Percentiles rank a stretch among this genome's conserved stretches.
These are phyloP conservation scores for Gambusia holbrooki DNA, from an alignment of 2,113 vertebrate genomes.

Conservation along the genomic window DNA sequence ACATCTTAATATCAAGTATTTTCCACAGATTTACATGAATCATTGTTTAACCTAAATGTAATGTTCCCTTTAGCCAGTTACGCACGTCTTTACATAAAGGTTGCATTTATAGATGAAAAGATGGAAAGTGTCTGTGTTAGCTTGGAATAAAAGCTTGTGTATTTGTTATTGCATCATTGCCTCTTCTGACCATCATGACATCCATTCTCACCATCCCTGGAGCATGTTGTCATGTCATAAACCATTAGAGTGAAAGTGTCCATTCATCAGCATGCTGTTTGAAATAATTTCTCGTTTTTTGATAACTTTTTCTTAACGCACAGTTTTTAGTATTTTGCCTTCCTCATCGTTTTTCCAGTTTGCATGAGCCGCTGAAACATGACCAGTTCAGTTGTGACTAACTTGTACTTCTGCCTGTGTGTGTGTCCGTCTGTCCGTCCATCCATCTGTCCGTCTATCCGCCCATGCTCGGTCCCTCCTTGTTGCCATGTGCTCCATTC, in stretches of 20 bases:
- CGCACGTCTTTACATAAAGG: background rate
- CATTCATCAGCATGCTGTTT: conserved; percentile 25
- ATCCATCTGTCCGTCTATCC: conserved; percentile 26
- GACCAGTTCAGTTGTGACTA: conserved; percentile 60
- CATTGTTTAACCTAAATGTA: background rate
- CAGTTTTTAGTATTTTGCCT: conserved; percentile 22
- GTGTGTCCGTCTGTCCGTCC: conserved; percentile 11
- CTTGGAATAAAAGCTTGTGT: background rate
- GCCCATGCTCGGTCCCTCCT: conserved; percentile 48
- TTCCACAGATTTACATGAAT: background rate
- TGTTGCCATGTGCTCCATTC: conserved; percentile 53
- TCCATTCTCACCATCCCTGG: conserved; percentile 10
- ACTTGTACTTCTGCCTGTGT: conserved; percentile 59
- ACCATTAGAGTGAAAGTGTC: conserved; percentile 3
- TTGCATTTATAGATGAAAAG: background rate
- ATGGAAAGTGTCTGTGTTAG: background rate
- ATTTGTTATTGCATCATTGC: conserved; percentile 8
- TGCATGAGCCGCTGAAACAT: conserved; percentile 49
- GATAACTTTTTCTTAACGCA: conserved; percentile 21
- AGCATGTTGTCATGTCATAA: conserved; percentile 25
- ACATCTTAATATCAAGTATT: background rate
- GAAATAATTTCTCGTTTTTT: background rate
- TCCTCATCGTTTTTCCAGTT: conserved; percentile 40
- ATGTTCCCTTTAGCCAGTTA: background rate
- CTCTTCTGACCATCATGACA: background rate